Percentiles rank a stretch among this genome's conserved stretches.
phyloP scores from a whole-genome alignment of 2,888 invertebrate species.

The Acanthosepion lycidas region DNA sequence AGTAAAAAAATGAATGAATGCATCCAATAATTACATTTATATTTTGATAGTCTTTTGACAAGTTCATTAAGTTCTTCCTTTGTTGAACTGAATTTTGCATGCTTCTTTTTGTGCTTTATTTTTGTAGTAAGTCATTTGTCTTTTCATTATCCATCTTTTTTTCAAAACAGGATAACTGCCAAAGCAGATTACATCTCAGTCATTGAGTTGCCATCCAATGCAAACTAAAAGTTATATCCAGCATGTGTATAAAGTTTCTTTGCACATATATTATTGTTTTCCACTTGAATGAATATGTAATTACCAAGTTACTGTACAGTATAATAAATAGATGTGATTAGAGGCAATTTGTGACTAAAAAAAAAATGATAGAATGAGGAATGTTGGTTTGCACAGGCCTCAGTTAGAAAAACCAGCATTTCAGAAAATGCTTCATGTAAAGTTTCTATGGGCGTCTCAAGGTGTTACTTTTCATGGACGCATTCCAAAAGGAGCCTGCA shows the following conservation, averaged over 20 bases:
- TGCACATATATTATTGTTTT: not conserved
- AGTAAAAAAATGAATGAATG: not conserved
- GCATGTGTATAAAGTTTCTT: not conserved
- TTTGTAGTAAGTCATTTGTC: too few relatives aligned
- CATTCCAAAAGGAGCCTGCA: not conserved
- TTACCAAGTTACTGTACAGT: not conserved
- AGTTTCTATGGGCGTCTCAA: not conserved
- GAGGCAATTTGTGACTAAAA: not conserved
- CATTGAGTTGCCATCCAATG: not conserved
- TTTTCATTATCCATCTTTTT: not conserved
- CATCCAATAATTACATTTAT: not conserved
- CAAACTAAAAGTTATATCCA: not conserved
- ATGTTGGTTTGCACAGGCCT: not conserved
- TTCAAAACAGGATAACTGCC: not conserved
- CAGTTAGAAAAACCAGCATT: not conserved
- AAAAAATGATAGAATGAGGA: not conserved
- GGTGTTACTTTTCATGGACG: not conserved
- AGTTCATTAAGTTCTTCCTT: not conserved
- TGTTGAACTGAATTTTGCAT: not conserved
- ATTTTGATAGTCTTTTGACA: not conserved
- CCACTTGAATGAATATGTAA: not conserved
- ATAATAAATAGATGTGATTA: not conserved
- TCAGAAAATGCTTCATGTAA: not conserved
- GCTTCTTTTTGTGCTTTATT: not conserved
- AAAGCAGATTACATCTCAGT: not conserved